Evolutionary conservation across 2,113 vertebrate genomes (phyloP).

Genomic region (Takifugu bimaculatus): DNA sequence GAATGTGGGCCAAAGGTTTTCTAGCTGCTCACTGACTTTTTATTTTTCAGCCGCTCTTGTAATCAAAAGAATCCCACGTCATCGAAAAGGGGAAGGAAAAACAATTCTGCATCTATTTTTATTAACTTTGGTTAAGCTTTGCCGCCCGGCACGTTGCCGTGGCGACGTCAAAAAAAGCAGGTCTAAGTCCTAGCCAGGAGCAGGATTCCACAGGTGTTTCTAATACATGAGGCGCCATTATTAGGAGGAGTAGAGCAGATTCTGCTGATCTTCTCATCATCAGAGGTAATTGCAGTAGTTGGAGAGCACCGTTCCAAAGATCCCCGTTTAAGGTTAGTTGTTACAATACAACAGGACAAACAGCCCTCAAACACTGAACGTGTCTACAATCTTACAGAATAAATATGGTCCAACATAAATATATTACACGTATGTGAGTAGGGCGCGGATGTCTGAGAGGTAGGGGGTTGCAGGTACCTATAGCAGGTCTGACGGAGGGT

Average conservation of each 20-base stretch:
- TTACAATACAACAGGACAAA: constrained; percentile 26
- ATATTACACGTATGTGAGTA: constrained; percentile 58
- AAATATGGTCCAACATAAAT: constrained; percentile 74
- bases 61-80: constrained; percentile 68
- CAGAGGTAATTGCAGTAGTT: constrained; percentile 73
- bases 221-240: constrained; percentile 30
- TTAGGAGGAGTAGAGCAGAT: constrained; percentile 22
- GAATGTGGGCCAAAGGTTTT: constrained; percentile 65
- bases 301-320: constrained; percentile 67
- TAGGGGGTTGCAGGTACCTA: constrained; percentile 63
- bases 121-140: constrained; percentile 71
- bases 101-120: constrained; percentile 41
- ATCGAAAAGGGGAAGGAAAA: constrained; percentile 23
- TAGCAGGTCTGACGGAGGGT: constrained; percentile 33
- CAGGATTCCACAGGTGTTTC: constrained; percentile 14
- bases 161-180: constrained; percentile 16
- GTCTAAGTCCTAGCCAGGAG: not conserved
- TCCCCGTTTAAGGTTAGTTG: constrained; percentile 60
- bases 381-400: constrained; percentile 68
- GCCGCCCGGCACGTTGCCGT: constrained; percentile 26
- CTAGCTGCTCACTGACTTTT: constrained; percentile 71
- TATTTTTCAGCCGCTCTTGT: constrained; percentile 41
- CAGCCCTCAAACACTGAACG: constrained; percentile 38
- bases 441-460: constrained; percentile 73
- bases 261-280: constrained; percentile 38